Evolutionary conservation across 2,888 invertebrate genomes (phyloP).

Genomic region (Balanococcus diminutus): DNA sequence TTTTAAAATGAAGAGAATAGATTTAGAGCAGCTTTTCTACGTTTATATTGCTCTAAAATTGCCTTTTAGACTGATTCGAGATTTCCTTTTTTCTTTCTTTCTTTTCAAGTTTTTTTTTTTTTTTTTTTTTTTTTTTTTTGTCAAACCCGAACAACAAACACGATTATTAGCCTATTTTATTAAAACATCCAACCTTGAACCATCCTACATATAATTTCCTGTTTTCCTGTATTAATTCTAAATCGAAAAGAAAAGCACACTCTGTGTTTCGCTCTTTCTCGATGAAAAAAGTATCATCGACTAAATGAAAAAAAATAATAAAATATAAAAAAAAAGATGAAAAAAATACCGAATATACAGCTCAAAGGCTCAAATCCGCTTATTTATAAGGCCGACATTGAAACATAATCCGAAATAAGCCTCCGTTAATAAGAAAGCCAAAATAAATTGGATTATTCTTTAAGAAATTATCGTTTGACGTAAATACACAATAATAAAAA

Average conservation of each 20-base stretch:
- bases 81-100: too few relatives aligned
- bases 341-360: background rate
- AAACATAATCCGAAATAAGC: slow-evolving; percentile 22
- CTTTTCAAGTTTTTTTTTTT: too few relatives aligned
- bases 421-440: slow-evolving; percentile 32
- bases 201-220: background rate
- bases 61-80: background rate
- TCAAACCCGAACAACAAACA: background rate
- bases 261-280: background rate
- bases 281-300: slow-evolving; percentile 1
- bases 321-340: background rate
- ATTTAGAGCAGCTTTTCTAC: background rate
- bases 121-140: too few relatives aligned
- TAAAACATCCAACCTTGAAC: slow-evolving; percentile 3
- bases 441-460: slow-evolving; percentile 37
- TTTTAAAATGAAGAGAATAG: background rate
- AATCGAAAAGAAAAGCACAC: background rate
- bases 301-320: background rate
- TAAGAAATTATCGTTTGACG: slow-evolving; percentile 35
- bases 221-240: background rate
- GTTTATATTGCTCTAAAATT: background rate
- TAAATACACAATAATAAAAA: slow-evolving; percentile 26
- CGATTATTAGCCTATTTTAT: background rate
- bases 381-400: slow-evolving; percentile 28
- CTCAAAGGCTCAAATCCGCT: slow-evolving; percentile 17